These are phyloP conservation scores for Euglossa dilemma DNA, from an alignment of 1,140 invertebrate genomes.

Conservation along the genomic window DNA sequence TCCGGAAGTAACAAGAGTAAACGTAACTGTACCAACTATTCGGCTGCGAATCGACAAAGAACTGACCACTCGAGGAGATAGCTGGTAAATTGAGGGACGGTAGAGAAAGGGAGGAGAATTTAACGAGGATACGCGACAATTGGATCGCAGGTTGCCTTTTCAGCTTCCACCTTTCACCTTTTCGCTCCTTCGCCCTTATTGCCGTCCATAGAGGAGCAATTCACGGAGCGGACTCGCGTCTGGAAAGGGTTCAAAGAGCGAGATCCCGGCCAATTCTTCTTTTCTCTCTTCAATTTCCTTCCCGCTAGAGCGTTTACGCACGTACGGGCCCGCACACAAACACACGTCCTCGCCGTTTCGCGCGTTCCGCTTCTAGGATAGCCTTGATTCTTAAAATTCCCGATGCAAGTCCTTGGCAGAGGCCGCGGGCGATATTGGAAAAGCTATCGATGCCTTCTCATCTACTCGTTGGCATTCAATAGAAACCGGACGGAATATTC, in stretches of 20 bases:
- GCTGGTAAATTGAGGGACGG: not conserved
- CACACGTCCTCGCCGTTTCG: not conserved
- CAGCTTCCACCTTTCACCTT: slow-evolving; percentile 25
- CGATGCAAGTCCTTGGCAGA: slow-evolving; percentile 29
- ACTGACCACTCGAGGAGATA: not conserved
- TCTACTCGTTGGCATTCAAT: slow-evolving; percentile 70
- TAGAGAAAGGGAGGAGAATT: slow-evolving; percentile 1
- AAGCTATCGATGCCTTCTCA: slow-evolving; percentile 66
- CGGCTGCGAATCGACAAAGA: not conserved
- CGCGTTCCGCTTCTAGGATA: not conserved
- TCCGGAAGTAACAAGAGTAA: not conserved
- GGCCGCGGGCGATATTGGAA: slow-evolving; percentile 64
- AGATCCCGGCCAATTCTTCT: slow-evolving; percentile 34
- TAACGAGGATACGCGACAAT: slow-evolving; percentile 38
- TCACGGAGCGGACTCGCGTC: slow-evolving; percentile 12
- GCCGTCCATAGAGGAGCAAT: not conserved
- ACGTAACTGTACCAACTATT: not conserved
- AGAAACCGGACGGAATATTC: slow-evolving; percentile 68
- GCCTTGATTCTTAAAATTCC: slow-evolving; percentile 67
- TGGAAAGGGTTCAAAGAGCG: slow-evolving; percentile 50
- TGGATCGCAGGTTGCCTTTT: slow-evolving; percentile 37
- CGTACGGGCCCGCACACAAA: slow-evolving; percentile 30
- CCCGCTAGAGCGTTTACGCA: slow-evolving; percentile 34
- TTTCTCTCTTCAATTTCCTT: slow-evolving; percentile 29
- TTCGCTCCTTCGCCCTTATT: slow-evolving; percentile 12